Conservation (phyloP, 2,888 invertebrate species). For the Cryptocheilus praepositus region DNA sequence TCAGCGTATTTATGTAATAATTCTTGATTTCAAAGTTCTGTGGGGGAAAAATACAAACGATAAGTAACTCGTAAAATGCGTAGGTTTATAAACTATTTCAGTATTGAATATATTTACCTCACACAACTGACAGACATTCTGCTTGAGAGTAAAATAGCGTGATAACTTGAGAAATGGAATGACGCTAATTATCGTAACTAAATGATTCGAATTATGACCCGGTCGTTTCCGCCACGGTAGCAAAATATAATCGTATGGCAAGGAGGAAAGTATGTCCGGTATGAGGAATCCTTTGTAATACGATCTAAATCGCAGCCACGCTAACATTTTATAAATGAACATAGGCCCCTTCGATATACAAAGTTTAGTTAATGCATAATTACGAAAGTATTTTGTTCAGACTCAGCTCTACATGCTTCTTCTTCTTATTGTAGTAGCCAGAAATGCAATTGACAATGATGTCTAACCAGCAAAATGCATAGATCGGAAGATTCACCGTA, state of each 20-base stretch:
- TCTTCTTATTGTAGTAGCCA: slow-evolving; percentile 54
- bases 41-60: slow-evolving; percentile 15
- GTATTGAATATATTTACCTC: slow-evolving; percentile 47
- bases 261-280: slow-evolving; percentile 63
- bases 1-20: slow-evolving; percentile 54
- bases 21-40: slow-evolving; percentile 60
- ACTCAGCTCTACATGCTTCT: slow-evolving; percentile 50
- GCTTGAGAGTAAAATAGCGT: slow-evolving; percentile 60
- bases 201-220: slow-evolving; percentile 38
- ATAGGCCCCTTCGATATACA: neutral
- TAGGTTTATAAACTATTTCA: neutral
- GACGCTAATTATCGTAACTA: slow-evolving; percentile 53
- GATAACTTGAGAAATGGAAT: slow-evolving; percentile 63
- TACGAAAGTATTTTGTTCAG: slow-evolving; percentile 60
- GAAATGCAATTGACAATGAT: slow-evolving; percentile 62
- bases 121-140: slow-evolving; percentile 55
- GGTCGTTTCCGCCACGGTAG: slow-evolving; percentile 60
- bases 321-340: slow-evolving; percentile 1
- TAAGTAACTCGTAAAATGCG: neutral
- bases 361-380: no score
- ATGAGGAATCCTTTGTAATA: slow-evolving; percentile 60
- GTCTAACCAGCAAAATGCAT: slow-evolving; percentile 65
- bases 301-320: slow-evolving; percentile 36
- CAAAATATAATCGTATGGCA: slow-evolving; percentile 68
- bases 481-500: slow-evolving; percentile 59